Percentiles rank a stretch among this genome's conserved stretches.
Conservation (phyloP, 2,888 invertebrate genomes). For the Acanthoscelides obtectus region DNA sequence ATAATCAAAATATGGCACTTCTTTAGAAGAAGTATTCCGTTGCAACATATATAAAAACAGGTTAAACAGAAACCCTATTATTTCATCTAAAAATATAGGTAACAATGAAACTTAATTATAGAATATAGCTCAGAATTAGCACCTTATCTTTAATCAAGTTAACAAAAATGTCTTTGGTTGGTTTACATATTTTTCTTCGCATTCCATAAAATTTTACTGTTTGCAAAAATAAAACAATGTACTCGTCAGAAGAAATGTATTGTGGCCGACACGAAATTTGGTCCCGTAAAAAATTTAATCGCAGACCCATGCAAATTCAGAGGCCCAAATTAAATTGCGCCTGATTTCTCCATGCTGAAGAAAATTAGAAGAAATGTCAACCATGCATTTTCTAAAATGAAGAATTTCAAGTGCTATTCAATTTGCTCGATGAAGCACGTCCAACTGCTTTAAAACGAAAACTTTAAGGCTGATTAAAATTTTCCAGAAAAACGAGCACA, state of each 20-base stretch:
- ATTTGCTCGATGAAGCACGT: no score
- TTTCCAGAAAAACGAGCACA: neutral
- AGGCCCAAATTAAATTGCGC: no score
- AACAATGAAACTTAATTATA: constrained; percentile 24
- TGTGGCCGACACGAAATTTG: neutral
- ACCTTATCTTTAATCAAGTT: constrained; percentile 33
- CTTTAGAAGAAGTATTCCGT: constrained; percentile 25
- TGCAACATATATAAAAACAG: constrained; percentile 23
- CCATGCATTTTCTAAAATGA: no score
- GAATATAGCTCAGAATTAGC: constrained; percentile 26
- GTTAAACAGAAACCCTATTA: constrained; percentile 18
- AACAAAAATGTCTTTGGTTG: constrained; percentile 33
- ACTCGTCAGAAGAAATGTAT: neutral
- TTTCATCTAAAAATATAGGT: constrained; percentile 25
- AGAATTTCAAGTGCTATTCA: no score
- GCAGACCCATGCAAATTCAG: neutral
- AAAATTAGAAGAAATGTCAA: no score
- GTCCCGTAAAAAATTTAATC: neutral
- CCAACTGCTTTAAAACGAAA: neutral
- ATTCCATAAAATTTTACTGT: neutral
- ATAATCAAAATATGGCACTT: constrained; percentile 29
- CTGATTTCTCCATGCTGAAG: no score
- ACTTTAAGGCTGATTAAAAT: neutral
- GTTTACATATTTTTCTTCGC: constrained; percentile 5
- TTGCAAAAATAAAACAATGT: neutral